Evolutionary conservation across 2,888 invertebrate genomes (phyloP).

Genomic region (Clusia tigrina): DNA sequence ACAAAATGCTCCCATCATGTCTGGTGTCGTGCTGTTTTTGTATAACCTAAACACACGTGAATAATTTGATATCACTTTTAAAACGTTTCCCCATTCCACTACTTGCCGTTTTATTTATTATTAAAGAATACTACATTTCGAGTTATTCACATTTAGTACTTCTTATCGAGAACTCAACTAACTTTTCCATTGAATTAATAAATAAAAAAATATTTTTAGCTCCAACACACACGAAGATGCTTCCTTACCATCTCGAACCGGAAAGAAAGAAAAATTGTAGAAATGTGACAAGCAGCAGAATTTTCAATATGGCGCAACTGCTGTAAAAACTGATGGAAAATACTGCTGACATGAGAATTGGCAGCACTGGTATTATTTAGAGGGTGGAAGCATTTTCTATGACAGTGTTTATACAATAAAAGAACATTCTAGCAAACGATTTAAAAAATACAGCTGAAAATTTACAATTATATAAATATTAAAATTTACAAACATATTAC

Average conservation of each 20-base stretch:
- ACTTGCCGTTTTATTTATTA: background rate
- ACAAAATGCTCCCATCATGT: no score
- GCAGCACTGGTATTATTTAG: no score
- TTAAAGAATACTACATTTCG: background rate
- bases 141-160: background rate
- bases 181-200: background rate
- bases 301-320: background rate
- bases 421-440: no score
- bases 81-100: background rate
- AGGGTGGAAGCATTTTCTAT: no score
- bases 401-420: no score
- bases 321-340: background rate
- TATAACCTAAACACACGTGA: no score
- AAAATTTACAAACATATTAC: no score
- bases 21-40: no score
- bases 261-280: constrained; percentile 62
- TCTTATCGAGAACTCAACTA: background rate
- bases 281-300: background rate
- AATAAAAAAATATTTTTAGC: background rate
- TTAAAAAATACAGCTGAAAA: no score
- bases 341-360: no score
- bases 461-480: no score
- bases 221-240: no score
- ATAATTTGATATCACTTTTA: background rate
- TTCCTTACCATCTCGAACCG: constrained; percentile 64